Evolutionary conservation across 2,113 vertebrate species (phyloP), one percentile per base, ranked within the genome.

Genomic region (Forbesichthys papilliferus): DNA sequence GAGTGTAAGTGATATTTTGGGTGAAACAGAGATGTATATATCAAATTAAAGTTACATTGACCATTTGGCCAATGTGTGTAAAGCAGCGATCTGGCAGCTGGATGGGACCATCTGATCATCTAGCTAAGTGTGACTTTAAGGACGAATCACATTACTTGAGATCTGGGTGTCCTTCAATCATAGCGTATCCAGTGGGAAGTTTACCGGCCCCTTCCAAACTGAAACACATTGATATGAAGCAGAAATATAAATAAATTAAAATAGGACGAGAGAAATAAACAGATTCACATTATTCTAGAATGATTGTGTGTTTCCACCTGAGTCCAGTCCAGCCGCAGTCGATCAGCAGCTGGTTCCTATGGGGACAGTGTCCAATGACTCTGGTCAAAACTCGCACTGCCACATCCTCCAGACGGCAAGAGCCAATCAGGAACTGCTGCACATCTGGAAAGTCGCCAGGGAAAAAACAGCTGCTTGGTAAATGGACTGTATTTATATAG

Each of bases 391-490:
- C 93, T 0, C 91, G 90, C 66, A 95, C 92, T 0, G 95, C 95
- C 27, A 96, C 89, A 0, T 95, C 94, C 54, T 93, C 90, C 12
- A 84, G 79, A n/a, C 33, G 76, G 58, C 95, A 95, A 0, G 94
- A 95, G 1, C 95, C 94, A 62, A 95, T 92, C 78, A 81, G 53
- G 14, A 84, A 92, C 91, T 96, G 95, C 93, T 95, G 93, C 12
- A 83, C 85, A 53, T 94, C 94, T 94, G 67, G 0, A 71, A 62
- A 51, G 9, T 7, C 59, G 16, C 16, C 12, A 20, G 18, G 27
- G 9, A 27, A 27, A 57, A 12, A 12, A 46, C 13, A 42, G 13
- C 16, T 7, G 14, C 12, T 9, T 33, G 57, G 2, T 3, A 27
- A 3, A 27, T 27, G 2, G 27, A 27, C 27, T 27, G 20, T 20